These are phyloP conservation scores for Lagocephalus sceleratus DNA, from an alignment of 2,797 vertebrate genomes.

Conservation along the genomic window DNA sequence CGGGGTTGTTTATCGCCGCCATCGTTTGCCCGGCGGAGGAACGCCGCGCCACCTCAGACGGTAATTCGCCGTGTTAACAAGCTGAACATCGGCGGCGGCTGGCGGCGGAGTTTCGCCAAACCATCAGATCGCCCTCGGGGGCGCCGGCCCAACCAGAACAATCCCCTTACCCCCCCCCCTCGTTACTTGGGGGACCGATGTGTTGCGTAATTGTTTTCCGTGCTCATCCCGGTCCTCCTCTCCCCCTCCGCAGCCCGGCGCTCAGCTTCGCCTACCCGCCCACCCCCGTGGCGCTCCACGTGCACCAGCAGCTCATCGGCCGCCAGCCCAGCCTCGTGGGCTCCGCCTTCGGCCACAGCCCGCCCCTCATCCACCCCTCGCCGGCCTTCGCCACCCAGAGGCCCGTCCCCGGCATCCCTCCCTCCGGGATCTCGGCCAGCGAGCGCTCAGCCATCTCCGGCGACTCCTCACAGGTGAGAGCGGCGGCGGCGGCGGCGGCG, in stretches of 20 bases:
- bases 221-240: neutral
- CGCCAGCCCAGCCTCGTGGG: conserved; percentile 89
- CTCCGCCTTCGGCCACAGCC: conserved; percentile 96
- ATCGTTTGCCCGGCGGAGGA: conserved; percentile 65
- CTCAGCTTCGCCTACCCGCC: conserved; percentile 95
- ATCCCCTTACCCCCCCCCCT: conserved; percentile 63
- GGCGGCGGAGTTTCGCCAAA: conserved; percentile 60
- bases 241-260: conserved; percentile 76
- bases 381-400: conserved; percentile 92
- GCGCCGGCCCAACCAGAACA: conserved; percentile 66
- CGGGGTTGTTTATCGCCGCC: conserved; percentile 54
- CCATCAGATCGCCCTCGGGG: conserved; percentile 71
- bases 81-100: conserved; percentile 65
- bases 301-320: conserved; percentile 94
- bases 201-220: conserved; percentile 17
- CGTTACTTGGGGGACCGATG: conserved; percentile 15
- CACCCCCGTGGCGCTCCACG: conserved; percentile 91
- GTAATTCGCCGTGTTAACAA: conserved; percentile 68
- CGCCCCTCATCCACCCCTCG: conserved; percentile 92
- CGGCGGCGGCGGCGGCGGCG: neutral
- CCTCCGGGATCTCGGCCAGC: conserved; percentile 83
- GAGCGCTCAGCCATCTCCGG: conserved; percentile 86
- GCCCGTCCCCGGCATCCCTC: conserved; percentile 87
- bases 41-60: conserved; percentile 56
- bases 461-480: conserved; percentile 90